Base-by-base conservation (phyloP, 2,113 vertebrate genomes). In the Oncorhynchus mykiss region DNA sequence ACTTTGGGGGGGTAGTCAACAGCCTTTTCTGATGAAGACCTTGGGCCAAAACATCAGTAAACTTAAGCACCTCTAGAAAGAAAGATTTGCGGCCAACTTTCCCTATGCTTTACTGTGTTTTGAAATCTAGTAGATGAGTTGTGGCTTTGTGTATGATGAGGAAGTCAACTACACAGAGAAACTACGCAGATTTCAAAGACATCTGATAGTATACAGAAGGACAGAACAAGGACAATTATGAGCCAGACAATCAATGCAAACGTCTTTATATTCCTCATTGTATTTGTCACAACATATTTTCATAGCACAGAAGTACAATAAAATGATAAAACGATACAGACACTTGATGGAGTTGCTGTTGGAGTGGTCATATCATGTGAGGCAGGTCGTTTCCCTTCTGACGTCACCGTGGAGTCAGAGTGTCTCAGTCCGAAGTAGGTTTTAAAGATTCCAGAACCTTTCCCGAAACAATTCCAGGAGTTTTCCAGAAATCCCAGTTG, bases 241-340 rank as follows among this genome's bases (percentile, higher is more conserved):
- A 85, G 70, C 73, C 80, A 80, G 67, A 78, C 81, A 79, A 88
- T 86, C 87, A 90, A 89, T 89, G 88, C 88, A 90, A 54, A 86
- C 72, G 72, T 86, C 74, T 89, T 88, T 91, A 92, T 89, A 89
- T 89, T 90, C 76, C 85, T 91, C 84, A 92, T 86, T 79, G 88
- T 89, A 71, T 86, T 88, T 90, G 81, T 88, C 87, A 89, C 83
- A 83, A 84, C 85, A 91, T 84, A 86, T 82, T 86, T 80, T 85
- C 76, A 84, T 79, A 88, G 80, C 84, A 87, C 78, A 70, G 78
- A 80, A 89, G 80, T 62, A 87, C 80, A 88, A 89, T 18, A 54
- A 54, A 54, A 54, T 4, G 78, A 78, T 66, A 85, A 77, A 88
- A 87, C 78, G 62, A 84, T 68, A 83, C 80, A 80, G 74, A 87